These are phyloP conservation scores for Leptothorax acervorum DNA, from an alignment of 2,888 invertebrate species.

Conservation along the genomic window DNA sequence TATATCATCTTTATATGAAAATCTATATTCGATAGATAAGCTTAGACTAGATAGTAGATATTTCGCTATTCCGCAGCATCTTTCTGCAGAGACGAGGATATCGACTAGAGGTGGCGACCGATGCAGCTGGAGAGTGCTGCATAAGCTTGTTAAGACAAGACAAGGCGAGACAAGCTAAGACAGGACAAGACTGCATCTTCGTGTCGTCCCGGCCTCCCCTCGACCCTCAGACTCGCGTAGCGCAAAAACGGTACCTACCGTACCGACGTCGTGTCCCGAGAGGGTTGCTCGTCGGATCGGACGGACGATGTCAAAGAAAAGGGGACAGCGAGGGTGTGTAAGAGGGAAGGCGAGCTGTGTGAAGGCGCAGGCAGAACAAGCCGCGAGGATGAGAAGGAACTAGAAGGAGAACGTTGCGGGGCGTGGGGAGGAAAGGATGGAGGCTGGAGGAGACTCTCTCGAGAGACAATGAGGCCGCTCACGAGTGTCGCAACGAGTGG, in stretches of 20 bases:
- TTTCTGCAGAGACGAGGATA: constrained; percentile 67
- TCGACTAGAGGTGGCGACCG: constrained; percentile 72
- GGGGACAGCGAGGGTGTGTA: constrained; percentile 52
- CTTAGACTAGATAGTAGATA: not conserved
- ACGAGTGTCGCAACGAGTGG: constrained; percentile 85
- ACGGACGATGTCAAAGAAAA: constrained; percentile 51
- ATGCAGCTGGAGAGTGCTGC: constrained; percentile 82
- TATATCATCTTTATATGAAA: not conserved
- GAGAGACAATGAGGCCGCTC: constrained; percentile 85
- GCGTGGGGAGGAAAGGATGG: constrained; percentile 67
- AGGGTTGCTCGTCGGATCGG: constrained; percentile 53
- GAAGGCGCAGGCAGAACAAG: constrained; percentile 50
- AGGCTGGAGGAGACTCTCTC: constrained; percentile 81
- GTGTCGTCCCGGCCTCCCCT: constrained; percentile 36
- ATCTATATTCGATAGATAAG: constrained; percentile 12
- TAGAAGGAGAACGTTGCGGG: constrained; percentile 23
- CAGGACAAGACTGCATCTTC: constrained; percentile 49
- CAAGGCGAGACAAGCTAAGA: constrained; percentile 50
- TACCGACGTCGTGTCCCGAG: constrained; percentile 43
- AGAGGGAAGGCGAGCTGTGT: constrained; percentile 52
- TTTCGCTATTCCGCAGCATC: constrained; percentile 55
- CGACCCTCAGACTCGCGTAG: constrained; percentile 14
- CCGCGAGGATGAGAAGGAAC: constrained; percentile 41
- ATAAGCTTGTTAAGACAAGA: constrained; percentile 83
- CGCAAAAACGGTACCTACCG: constrained; percentile 44